A percentile compares a stretch with the other conserved stretches of the same genome.
Conservation (phyloP, 2,113 vertebrate genomes). For the Archocentrus centrarchus region DNA sequence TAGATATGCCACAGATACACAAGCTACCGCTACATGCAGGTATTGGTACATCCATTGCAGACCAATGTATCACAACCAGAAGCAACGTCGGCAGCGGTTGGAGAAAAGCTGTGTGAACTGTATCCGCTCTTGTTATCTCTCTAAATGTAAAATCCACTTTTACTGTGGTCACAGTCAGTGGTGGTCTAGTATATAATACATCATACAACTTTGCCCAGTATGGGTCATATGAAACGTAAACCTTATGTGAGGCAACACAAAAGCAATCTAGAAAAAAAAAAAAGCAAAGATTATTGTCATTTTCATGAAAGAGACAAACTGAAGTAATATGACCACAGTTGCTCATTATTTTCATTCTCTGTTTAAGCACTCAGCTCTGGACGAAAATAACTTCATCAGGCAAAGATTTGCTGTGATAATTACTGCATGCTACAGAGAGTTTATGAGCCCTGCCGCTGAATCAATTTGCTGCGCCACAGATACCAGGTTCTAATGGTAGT, state of each 20-base stretch:
- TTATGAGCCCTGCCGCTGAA: slow-evolving; percentile 34
- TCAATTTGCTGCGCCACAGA: slow-evolving; percentile 48
- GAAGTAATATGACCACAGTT: not conserved
- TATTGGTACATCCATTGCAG: not conserved
- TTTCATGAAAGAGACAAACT: not conserved
- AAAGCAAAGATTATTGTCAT: not conserved
- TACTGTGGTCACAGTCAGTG: not conserved
- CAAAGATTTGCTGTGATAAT: slow-evolving; percentile 34
- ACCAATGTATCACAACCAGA: not conserved
- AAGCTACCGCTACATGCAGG: not conserved
- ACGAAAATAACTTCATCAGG: slow-evolving; percentile 17
- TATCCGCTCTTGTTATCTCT: not conserved
- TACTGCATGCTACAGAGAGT: slow-evolving; percentile 18
- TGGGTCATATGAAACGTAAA: not conserved
- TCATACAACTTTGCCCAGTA: not conserved
- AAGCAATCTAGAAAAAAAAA: not conserved
- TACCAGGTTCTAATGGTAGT: slow-evolving; percentile 28
- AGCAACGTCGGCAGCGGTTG: not conserved
- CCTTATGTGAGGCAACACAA: not conserved
- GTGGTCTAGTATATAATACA: not conserved
- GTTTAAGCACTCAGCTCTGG: not conserved
- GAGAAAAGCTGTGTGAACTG: not conserved
- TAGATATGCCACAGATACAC: not conserved
- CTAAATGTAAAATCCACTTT: not conserved
- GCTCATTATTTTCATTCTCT: not conserved